Evolutionary conservation across 2,888 invertebrate genomes (phyloP), one percentile per base, ranked within the genome.

Genomic region (Xanthorhoe spadicearia): DNA sequence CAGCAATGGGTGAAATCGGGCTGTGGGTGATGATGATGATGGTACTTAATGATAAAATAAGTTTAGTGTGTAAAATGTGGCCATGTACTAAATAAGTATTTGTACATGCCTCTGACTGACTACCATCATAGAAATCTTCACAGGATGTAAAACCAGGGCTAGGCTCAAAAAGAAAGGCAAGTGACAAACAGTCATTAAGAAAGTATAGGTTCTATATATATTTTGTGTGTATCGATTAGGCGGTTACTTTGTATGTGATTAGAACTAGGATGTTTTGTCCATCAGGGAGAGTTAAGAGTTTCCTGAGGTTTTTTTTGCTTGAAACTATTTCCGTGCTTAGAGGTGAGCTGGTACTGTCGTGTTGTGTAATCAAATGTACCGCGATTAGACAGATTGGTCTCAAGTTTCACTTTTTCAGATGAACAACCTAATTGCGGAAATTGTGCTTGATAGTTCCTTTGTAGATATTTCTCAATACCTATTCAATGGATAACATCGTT

Each of bases 301-400:
- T 32, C 49, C 35, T 62, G 10, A 57, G 53, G n/a, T 62, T 61
- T 69, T n/a, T 32, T 61, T 58, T 58, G 48, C 46, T 49, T 17
- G 17, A 46, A 55, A 64, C 38, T 7, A 57, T 64, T 66, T 69
- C 61, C 69, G 51, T 55, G 38, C 53, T 53, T 51, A 52, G 48
- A 15, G 48, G 46, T 32, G 32, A 32, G 32, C 32, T 7, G 32
- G 32, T 32, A 6, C 18, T 19, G 55, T 56, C 6, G 35, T 48
- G 48, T 55, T 63, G 49, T 58, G 46, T 28, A 66, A 66, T 55
- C 32, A 35, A 61, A 64, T 32, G 58, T 58, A 57, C 78, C 74
- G 49, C 54, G 58, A 58, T 64, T 53, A 56, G 55, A 62, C 35
- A 54, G 51, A 56, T 62, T 62, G 50, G 28, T 43, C 62, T 56